A percentile compares a stretch with the other conserved stretches of the same genome.
Evolutionary conservation across 2,797 vertebrate species (phyloP).

Genomic region (Sebastolobus alascanus): DNA sequence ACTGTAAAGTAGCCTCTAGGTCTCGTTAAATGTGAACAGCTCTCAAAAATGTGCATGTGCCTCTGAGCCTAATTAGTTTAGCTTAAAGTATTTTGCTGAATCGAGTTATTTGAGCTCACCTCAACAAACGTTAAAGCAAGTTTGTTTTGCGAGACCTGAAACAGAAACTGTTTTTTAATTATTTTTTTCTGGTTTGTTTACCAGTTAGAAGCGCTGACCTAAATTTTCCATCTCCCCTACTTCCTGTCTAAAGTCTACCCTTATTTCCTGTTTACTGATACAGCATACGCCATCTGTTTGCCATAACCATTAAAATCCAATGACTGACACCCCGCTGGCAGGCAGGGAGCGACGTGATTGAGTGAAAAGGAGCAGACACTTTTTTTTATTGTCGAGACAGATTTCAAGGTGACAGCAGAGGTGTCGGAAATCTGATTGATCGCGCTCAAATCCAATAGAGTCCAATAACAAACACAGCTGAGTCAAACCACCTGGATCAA

Average conservation of each 20-base stretch:
- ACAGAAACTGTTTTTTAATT: background rate
- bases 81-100: constrained; percentile 3
- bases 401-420: constrained; percentile 60
- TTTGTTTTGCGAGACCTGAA: constrained; percentile 10
- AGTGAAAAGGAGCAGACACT: constrained; percentile 17
- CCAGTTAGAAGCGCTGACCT: constrained; percentile 31
- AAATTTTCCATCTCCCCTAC: constrained; percentile 27
- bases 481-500: constrained; percentile 64
- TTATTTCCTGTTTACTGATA: constrained; percentile 61
- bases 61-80: constrained; percentile 5
- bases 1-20: constrained; percentile 1
- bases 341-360: constrained; percentile 6
- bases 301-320: constrained; percentile 43
- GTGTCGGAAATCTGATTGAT: constrained; percentile 52
- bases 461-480: constrained; percentile 55
- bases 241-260: constrained; percentile 27
- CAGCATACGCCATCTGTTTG: constrained; percentile 30
- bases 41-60: constrained; percentile 5
- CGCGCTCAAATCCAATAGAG: constrained; percentile 41
- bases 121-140: background rate
- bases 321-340: constrained; percentile 30
- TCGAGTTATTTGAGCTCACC: background rate
- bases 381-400: constrained; percentile 36
- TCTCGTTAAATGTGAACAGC: constrained; percentile 6
- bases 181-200: constrained; percentile 38